Percentiles rank a stretch among this genome's conserved stretches.
Evolutionary conservation across 2,888 invertebrate genomes (phyloP).

Genomic region (Notocelia uddmanniana): DNA sequence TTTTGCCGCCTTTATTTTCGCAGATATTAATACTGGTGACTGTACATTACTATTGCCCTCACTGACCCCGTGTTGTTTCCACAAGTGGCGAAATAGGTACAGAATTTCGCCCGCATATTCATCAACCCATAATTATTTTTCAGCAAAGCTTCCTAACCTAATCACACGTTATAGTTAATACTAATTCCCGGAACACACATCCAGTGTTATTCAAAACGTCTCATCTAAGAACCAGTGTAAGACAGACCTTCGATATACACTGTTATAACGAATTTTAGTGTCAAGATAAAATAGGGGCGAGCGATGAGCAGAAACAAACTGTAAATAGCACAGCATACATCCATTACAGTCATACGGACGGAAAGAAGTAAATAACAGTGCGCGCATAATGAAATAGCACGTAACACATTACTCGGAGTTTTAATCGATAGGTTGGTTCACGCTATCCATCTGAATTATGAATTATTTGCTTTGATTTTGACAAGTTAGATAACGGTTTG

Average conservation of each 20-base stretch:
- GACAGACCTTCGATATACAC: neutral
- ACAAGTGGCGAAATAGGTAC: neutral
- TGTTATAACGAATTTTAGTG: neutral
- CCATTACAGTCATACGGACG: slow-evolving; percentile 18
- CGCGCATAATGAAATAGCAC: slow-evolving; percentile 8
- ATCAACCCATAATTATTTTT: slow-evolving; percentile 2
- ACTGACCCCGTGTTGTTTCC: neutral
- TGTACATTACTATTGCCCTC: too few relatives aligned
- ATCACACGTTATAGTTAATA: slow-evolving; percentile 10
- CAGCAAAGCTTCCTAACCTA: slow-evolving; percentile 8
- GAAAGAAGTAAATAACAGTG: slow-evolving; percentile 30
- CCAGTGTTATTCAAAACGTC: slow-evolving; percentile 5
- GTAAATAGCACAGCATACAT: neutral
- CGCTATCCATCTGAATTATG: neutral
- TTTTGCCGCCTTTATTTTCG: too few relatives aligned
- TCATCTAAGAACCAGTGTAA: neutral
- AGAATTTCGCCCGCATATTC: neutral
- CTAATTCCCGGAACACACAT: slow-evolving; percentile 21
- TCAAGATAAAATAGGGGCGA: neutral
- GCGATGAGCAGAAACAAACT: neutral
- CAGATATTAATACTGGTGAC: too few relatives aligned
- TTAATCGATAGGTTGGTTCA: slow-evolving; percentile 25
- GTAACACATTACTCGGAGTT: slow-evolving; percentile 6
- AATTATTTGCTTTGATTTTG: slow-evolving; percentile 3
- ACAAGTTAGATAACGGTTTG: slow-evolving; percentile 9